Evolutionary conservation across 2,797 vertebrate genomes (phyloP).

Genomic region (Hybognathus amarus): DNA sequence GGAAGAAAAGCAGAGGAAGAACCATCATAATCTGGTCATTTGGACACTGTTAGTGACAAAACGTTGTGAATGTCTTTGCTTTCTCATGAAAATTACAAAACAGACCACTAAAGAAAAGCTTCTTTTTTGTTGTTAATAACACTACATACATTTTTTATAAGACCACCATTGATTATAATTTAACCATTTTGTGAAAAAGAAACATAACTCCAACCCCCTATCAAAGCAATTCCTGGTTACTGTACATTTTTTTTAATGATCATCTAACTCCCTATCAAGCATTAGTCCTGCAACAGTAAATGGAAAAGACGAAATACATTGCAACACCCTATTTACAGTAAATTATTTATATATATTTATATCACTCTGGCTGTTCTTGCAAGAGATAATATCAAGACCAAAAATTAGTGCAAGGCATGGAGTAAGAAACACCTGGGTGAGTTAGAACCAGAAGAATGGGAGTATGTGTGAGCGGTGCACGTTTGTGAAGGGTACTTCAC

Average conservation of each 20-base stretch:
- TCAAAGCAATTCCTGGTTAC: conserved; percentile 84
- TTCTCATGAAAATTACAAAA: conserved; percentile 71
- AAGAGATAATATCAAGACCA: conserved; percentile 89
- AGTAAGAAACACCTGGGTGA: conserved; percentile 73
- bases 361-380: conserved; percentile 90
- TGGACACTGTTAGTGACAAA: conserved; percentile 45
- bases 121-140: conserved; percentile 77
- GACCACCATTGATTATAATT: conserved; percentile 90
- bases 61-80: conserved; percentile 45
- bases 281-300: conserved; percentile 94
- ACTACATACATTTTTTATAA: conserved; percentile 85
- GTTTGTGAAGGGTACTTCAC: conserved; percentile 20
- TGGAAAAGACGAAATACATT: conserved; percentile 89
- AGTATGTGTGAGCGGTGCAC: conserved; percentile 34
- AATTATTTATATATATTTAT: conserved; percentile 87
- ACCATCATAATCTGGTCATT: not conserved
- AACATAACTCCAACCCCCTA: conserved; percentile 73
- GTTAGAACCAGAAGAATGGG: conserved; percentile 65
- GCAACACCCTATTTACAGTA: conserved; percentile 99
- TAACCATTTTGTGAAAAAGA: conserved; percentile 81
- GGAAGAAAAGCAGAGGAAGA: conserved; percentile 29
- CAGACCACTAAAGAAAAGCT: conserved; percentile 77
- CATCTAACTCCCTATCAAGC: conserved; percentile 88
- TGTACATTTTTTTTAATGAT: conserved; percentile 85
- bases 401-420: conserved; percentile 91